These are phyloP conservation scores for Telenomus remus DNA, from an alignment of 1,140 invertebrate species.

Conservation along the genomic window DNA sequence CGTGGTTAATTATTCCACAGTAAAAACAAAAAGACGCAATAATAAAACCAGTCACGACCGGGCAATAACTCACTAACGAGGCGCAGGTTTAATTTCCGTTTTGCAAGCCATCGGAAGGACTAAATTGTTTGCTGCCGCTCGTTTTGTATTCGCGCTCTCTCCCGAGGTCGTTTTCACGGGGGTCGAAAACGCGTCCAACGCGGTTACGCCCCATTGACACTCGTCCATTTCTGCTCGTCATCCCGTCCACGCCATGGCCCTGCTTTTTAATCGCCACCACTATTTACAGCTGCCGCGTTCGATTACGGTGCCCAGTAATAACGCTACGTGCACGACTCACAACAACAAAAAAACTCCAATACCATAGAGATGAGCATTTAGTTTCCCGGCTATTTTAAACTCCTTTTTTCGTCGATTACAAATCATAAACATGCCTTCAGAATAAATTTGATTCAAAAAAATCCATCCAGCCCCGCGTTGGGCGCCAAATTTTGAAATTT, in stretches of 20 bases:
- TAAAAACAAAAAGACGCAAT: constrained; percentile 25
- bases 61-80: constrained; percentile 50
- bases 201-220: constrained; percentile 26
- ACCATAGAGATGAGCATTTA: constrained; percentile 20
- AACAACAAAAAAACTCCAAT: constrained; percentile 1
- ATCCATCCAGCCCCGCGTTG: too few relatives aligned
- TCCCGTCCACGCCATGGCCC: constrained; percentile 1
- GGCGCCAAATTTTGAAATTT: too few relatives aligned
- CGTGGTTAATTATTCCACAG: constrained; percentile 29
- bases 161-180: constrained; percentile 10
- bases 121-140: constrained; percentile 18
- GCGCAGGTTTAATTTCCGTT: constrained; percentile 42
- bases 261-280: constrained; percentile 11
- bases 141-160: constrained; percentile 10
- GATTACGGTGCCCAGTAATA: constrained; percentile 20
- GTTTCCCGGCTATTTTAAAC: constrained; percentile 29
- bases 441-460: too few relatives aligned
- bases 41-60: constrained; percentile 51
- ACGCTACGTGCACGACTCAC: constrained; percentile 16
- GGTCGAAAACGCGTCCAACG: constrained; percentile 3
- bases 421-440: too few relatives aligned
- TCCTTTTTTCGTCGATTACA: neutral
- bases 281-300: constrained; percentile 27
- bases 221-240: constrained; percentile 8
- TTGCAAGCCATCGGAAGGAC: constrained; percentile 16